phyloP scores from a whole-genome alignment of 2,888 invertebrate species.

The Syrphus vitripennis region DNA sequence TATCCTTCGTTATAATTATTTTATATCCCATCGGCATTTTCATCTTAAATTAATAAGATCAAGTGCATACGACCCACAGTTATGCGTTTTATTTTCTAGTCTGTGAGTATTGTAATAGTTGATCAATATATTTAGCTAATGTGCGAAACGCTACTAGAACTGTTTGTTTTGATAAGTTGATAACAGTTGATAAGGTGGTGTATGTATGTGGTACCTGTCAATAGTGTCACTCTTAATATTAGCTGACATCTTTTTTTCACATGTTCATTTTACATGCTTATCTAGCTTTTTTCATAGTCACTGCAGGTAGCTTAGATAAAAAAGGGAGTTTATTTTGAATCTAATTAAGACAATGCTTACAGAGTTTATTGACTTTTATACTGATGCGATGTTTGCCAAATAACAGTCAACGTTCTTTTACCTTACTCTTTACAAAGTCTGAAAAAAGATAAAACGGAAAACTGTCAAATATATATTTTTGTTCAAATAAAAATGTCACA shows the following conservation, averaged over 20 bases:
- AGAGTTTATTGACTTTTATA: neutral
- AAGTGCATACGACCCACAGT: no score
- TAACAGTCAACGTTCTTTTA: neutral
- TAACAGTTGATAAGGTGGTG: neutral
- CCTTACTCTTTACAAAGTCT: neutral
- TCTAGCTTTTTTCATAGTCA: neutral
- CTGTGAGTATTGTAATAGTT: neutral
- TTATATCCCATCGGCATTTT: no score
- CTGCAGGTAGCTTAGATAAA: neutral
- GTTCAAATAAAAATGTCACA: neutral
- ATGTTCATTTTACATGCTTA: neutral
- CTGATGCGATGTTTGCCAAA: no score
- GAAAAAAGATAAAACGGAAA: neutral
- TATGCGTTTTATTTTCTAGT: neutral
- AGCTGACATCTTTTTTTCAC: neutral
- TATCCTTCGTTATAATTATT: no score
- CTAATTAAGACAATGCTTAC: neutral
- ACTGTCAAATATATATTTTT: neutral
- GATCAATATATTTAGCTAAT: neutral
- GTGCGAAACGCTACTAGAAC: neutral
- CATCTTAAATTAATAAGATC: no score
- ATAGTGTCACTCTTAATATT: neutral
- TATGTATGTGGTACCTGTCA: neutral
- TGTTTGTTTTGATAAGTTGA: neutral
- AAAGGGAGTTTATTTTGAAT: neutral